Base-by-base conservation (phyloP, 2,797 vertebrate genomes). In the Neosilurus mollespiculum region DNA sequence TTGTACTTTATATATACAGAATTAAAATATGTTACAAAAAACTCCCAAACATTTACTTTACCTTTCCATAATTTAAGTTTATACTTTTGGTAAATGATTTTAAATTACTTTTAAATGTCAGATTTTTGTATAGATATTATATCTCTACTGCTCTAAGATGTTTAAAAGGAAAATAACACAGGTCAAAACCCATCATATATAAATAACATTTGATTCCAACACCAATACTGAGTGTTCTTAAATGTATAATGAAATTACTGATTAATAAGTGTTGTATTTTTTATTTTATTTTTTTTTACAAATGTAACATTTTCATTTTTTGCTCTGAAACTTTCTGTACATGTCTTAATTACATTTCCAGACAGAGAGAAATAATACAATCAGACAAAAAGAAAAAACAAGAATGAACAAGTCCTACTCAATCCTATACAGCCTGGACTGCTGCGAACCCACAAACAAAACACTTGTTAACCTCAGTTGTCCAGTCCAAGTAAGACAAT, bases 381-480 rank as follows among this genome's bases (percentile, higher is more conserved):
- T 56, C 14, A 80, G 5, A 37, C 34, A 26, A 15, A 69, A 69
- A 30, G 54, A 64, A 69, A 64, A 80, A 3, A 49, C 10, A 49
- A 16, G 14, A 26, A 11, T 51, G 30, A 62, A 20, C 8, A 56
- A n/a, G n/a, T 61, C 24, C 66, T 56, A 53, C 16, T 30, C 24
- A 56, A 9, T 77, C 7, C 20, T 37, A 37, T 37, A 24, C 26
- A 1, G 51, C 10, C 1, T 49, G 22, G 34, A 54, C 34, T 56
- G 16, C 18, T 4, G 1, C 24, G 64, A 64, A 49, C n/a, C 37
- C 34, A 26, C 22, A 83, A 61, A 12, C 58, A 78, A 83, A 83
- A 54, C 34, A 75, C 78, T 81, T 53, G 75, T 80, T 65, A 80
- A 80, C 69, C 56, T 51, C 20, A 54, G 30, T 73, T 34, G 0